Evolutionary conservation across 2,888 invertebrate species (phyloP), one percentile per base, ranked within the genome.

Genomic region (Cheilosia urbana): DNA sequence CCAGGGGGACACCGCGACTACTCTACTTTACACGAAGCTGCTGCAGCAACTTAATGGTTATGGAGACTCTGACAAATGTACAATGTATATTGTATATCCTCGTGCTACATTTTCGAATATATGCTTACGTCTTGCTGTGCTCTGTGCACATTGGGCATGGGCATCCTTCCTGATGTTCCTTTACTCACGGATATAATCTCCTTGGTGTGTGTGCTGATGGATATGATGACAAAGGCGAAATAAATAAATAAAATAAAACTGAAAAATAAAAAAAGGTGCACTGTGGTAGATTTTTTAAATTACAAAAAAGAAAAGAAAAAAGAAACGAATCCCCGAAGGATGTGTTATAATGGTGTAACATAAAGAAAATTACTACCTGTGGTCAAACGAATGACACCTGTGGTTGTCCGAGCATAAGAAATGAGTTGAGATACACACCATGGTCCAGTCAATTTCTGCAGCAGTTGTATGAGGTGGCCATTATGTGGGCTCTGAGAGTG

Each of bases 281-380:
- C 81, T 71, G 34, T 57, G 69, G 63, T 57, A n/a, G 75, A 63
- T 51, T 62, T 62, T 80, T 47, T 3, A 69, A 57, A 47, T 2
- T 15, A 37, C 40, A 57, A 37, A 57, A 58, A 34, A 19, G 51
- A n/a, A 63, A 69, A 40, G 2, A 21, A 1, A 21, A 1, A 21
- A n/a, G n/a, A n/a, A 62, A 63, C 27, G 45, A 55, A 34, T 37
- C 27, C 30, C 15, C 15, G 17, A 53, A 60, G 69, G 58, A 53
- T 49, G 37, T 40, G 40, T 37, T 45, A 3, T 66, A 37, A 62
- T 40, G 47, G 53, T 66, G 60, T 55, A 57, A 51, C 57, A 69
- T 79, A 75, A 84, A 75, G 69, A 60, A 79, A 84, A 84, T 84
- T 58, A 79, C 84, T 79, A 79, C 84, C 84, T 84, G 51, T 65